Conservation (phyloP, 2,797 vertebrate genomes). For the Sylvia borin region DNA sequence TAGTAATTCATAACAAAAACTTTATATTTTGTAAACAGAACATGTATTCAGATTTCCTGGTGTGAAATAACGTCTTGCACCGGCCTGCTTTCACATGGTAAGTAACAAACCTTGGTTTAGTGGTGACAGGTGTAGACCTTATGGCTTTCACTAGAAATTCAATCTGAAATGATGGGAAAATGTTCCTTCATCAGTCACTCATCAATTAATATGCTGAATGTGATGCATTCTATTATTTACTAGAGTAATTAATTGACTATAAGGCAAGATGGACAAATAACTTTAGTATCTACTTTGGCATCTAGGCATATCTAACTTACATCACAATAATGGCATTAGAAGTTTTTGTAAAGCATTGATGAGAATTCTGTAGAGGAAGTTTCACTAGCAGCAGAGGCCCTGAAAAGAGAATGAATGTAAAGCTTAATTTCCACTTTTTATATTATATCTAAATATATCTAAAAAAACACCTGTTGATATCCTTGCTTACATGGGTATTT, state of each 20-base stretch:
- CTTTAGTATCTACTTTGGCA: not conserved
- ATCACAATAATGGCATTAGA: not conserved
- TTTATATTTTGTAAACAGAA: slow-evolving; percentile 40
- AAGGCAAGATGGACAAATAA: not conserved
- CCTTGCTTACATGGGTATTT: not conserved
- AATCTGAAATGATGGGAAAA: not conserved
- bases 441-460: not conserved
- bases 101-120: slow-evolving; percentile 47
- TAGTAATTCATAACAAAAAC: slow-evolving; percentile 24
- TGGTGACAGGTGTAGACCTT: slow-evolving; percentile 68
- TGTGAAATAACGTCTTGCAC: slow-evolving; percentile 52
- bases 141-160: slow-evolving; percentile 20
- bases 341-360: not conserved
- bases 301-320: not conserved
- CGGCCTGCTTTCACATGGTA: slow-evolving; percentile 32
- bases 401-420: not conserved
- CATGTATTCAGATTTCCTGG: slow-evolving; percentile 17
- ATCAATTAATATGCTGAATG: not conserved
- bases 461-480: not conserved
- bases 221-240: not conserved
- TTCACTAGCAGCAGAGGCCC: not conserved
- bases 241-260: not conserved
- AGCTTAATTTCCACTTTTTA: not conserved
- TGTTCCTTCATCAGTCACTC: not conserved
- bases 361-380: not conserved